Conservation (phyloP, 2,113 vertebrate genomes). For the Aphelocoma coerulescens region DNA sequence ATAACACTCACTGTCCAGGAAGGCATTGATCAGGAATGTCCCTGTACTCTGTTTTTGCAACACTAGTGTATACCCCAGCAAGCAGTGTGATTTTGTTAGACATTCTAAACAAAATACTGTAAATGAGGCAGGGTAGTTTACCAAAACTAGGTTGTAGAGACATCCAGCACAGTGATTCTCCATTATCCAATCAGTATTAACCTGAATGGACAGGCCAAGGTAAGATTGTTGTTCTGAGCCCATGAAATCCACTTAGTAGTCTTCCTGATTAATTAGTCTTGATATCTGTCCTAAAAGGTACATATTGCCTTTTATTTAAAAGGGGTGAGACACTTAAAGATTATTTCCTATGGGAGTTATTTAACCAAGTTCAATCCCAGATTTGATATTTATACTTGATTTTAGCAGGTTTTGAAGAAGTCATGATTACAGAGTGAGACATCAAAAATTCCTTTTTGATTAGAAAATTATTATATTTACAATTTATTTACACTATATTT, state of each 20-base stretch:
- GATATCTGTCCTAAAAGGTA: not conserved
- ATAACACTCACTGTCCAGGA: not conserved
- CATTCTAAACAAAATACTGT: not conserved
- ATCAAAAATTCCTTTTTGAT: not conserved
- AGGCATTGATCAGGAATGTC: not conserved
- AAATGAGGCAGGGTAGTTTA: not conserved
- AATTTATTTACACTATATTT: not conserved
- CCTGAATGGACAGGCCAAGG: not conserved
- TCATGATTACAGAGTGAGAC: not conserved
- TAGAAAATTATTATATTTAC: not conserved
- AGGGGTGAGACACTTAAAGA: not conserved
- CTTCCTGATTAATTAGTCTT: not conserved
- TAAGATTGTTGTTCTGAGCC: not conserved
- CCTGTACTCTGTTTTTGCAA: not conserved
- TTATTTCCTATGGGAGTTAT: not conserved
- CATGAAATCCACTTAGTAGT: not conserved
- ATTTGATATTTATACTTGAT: not conserved
- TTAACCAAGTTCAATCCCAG: not conserved
- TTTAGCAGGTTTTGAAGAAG: not conserved
- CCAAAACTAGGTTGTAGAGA: not conserved
- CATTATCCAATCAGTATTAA: not conserved
- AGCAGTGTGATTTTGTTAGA: not conserved
- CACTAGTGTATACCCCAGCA: accelerated
- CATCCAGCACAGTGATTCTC: not conserved
- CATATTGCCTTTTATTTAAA: not conserved